Percentiles rank a stretch among this genome's conserved stretches.
phyloP scores from a whole-genome alignment of 1,140 invertebrate genomes.

The Anoplolepis gracilipes region DNA sequence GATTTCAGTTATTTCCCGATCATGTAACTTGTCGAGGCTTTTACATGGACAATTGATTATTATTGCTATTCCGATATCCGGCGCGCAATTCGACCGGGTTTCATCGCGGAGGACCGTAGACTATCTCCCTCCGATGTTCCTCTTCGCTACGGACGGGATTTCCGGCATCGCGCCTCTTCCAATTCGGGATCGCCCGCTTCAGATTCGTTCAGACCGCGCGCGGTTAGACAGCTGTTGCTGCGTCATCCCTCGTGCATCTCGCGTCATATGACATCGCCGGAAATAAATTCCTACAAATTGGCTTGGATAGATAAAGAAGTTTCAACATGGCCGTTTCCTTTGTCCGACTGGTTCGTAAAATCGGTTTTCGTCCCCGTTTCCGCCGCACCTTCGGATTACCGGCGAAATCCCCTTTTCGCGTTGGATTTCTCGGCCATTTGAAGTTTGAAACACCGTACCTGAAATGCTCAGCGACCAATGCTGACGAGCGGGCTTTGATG shows the following conservation, averaged over 20 bases:
- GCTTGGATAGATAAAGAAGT: constrained; percentile 44
- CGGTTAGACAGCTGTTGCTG: constrained; percentile 64
- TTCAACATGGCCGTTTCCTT: constrained; percentile 36
- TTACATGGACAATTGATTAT: constrained; percentile 79
- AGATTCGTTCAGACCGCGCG: constrained; percentile 57
- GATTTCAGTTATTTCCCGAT: constrained; percentile 78
- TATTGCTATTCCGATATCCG: constrained; percentile 73
- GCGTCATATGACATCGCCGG: constrained; percentile 14
- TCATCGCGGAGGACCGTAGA: background rate
- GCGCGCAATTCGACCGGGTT: constrained; percentile 35
- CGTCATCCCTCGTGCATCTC: constrained; percentile 18
- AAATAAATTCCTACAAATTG: constrained; percentile 49
- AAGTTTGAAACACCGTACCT: constrained; percentile 34
- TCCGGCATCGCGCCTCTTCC: constrained; percentile 57
- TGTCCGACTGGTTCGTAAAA: constrained; percentile 37
- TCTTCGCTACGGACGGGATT: constrained; percentile 47
- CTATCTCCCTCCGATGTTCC: constrained; percentile 8
- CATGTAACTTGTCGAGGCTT: constrained; percentile 75
- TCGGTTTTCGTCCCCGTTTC: constrained; percentile 47
- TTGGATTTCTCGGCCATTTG: constrained; percentile 49
- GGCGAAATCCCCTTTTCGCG: constrained; percentile 48
- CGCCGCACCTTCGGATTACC: constrained; percentile 47
- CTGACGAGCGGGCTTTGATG: constrained; percentile 28
- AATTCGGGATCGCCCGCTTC: constrained; percentile 30
- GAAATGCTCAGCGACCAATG: constrained; percentile 47